phyloP scores from a whole-genome alignment of 1,140 invertebrate genomes.

The Hesperophylax magnus region DNA sequence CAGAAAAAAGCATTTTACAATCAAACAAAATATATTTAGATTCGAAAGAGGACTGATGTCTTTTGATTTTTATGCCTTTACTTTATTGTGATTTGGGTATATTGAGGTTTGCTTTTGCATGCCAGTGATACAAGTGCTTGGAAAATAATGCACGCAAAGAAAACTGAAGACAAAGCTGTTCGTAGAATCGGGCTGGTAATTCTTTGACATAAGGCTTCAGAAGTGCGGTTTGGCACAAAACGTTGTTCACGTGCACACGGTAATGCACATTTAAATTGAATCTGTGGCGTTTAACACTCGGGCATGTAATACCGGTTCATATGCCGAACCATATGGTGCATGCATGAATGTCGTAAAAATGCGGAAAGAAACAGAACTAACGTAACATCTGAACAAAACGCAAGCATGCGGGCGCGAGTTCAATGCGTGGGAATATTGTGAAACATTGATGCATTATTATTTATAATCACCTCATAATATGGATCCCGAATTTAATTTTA shows the following conservation, averaged over 20 bases:
- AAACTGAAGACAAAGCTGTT: constrained; percentile 7
- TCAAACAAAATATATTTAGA: no score
- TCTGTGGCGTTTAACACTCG: constrained; percentile 16
- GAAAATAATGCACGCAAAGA: constrained; percentile 25
- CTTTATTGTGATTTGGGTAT: background rate
- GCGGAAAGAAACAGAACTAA: no score
- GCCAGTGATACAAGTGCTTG: constrained; percentile 8
- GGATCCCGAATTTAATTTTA: no score
- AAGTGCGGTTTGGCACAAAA: background rate
- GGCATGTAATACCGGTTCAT: background rate
- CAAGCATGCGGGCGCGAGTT: no score
- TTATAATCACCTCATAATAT: no score
- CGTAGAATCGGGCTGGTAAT: background rate
- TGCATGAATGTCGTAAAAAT: background rate
- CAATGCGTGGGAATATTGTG: no score
- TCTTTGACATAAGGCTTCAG: constrained; percentile 12
- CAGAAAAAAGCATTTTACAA: background rate
- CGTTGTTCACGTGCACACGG: background rate
- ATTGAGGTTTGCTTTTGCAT: background rate
- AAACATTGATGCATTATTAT: no score
- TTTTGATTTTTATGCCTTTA: background rate
- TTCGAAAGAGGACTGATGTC: no score
- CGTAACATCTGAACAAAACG: no score
- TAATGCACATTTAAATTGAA: constrained; percentile 3
- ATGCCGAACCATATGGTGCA: background rate